Conservation (phyloP, 1,140 invertebrate genomes). For the Drosophila chauvacae region DNA sequence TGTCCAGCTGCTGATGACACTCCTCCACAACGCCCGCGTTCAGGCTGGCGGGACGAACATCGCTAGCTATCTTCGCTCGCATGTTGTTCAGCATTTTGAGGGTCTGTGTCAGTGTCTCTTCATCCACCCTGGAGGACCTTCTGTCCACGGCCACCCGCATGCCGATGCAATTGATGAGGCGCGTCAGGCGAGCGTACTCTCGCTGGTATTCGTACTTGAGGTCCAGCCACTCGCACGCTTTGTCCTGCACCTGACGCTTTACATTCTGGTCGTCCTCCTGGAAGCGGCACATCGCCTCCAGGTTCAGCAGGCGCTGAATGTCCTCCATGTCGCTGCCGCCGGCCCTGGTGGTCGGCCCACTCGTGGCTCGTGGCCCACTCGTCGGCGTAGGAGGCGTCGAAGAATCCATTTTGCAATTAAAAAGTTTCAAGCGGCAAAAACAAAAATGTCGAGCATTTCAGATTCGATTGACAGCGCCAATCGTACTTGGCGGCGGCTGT, state of each 20-base stretch:
- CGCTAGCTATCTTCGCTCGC: conserved; percentile 24
- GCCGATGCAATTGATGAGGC: conserved; percentile 32
- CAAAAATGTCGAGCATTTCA: background rate
- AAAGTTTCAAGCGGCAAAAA: background rate
- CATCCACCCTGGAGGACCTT: background rate
- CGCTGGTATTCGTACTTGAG: conserved; percentile 56
- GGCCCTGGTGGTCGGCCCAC: too few relatives aligned
- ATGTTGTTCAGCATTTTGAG: background rate
- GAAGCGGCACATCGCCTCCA: conserved; percentile 66
- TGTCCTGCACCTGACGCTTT: conserved; percentile 70
- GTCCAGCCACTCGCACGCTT: conserved; percentile 45
- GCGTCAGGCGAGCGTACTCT: conserved; percentile 27
- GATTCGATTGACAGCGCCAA: background rate
- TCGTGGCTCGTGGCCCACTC: background rate
- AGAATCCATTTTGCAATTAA: background rate
- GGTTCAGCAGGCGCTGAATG: conserved; percentile 60
- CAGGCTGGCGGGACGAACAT: conserved; percentile 15
- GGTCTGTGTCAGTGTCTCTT: background rate
- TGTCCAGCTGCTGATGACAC: conserved; percentile 31
- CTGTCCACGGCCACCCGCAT: conserved; percentile 26
- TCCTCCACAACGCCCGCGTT: conserved; percentile 12
- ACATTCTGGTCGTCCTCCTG: conserved; percentile 53
- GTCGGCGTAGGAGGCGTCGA: conserved; percentile 2
- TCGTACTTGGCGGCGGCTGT: background rate
- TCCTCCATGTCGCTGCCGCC: conserved; percentile 36